Evolutionary conservation across 2,888 invertebrate genomes (phyloP), one percentile per base, ranked within the genome.

Genomic region (Axea sp.): DNA sequence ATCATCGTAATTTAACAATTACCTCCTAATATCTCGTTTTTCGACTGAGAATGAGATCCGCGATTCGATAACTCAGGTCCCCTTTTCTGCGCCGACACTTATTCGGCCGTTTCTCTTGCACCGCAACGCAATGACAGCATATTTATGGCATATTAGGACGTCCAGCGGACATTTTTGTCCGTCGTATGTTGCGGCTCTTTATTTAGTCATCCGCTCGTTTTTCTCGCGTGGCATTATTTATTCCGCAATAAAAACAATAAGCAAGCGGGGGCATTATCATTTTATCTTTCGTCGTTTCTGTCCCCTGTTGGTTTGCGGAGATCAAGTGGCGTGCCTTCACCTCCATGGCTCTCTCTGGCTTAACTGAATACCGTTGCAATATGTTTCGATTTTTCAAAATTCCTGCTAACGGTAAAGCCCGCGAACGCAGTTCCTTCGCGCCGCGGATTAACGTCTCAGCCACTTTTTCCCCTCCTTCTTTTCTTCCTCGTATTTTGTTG

Each of bases 331-430:
- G 59, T 59, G 43, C 49, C 60, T 65, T 65, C 65, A 45, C 43
- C 64, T 41, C 39, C 30, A 39, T 11, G 31, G 19, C 24, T 45
- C 59, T 62, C 51, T 41, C 28, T 30, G 41, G 53, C 67, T 73
- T 55, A 62, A 41, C 55, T 24, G 37, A 64, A 68, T 74, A 33
- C 74, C 73, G 73, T 73, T 73, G 74, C 74, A 51, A 69, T 74
- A 69, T 59, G 74, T 72, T 65, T 57, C 72, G 57, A 72, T 64
- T 72, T 73, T 73, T 68, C 45, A 26, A 51, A 68, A 73, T 73
- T 73, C 73, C 45, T 30, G 30, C 17, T 73, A 73, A 73, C 73
- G 62, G 73, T 73, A 68, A 49, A 73, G 14, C 33, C 22, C 60
- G 59, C 53, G 65, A 53, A 30, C 11, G n/a, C 19, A 19, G 39